Conservation (phyloP, 2,888 invertebrate genomes). For the Polyommatus iphigenia region DNA sequence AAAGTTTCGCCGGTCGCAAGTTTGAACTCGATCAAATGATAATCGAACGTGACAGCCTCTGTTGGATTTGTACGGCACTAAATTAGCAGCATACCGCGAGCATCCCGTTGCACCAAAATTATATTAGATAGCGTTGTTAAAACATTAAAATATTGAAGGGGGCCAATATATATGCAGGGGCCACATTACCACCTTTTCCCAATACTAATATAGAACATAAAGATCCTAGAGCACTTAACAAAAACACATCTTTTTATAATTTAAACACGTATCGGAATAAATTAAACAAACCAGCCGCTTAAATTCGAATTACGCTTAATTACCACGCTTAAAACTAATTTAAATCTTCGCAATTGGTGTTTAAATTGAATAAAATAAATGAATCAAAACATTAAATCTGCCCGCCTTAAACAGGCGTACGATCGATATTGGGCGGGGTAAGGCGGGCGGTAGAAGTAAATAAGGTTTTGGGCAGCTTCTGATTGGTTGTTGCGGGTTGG, state of each 20-base stretch:
- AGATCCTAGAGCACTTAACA: neutral
- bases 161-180: too few species aligned
- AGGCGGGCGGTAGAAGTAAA: conserved; percentile 71
- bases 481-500: conserved; percentile 56
- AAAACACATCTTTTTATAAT: neutral
- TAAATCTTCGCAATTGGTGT: conserved; percentile 44
- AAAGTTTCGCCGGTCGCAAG: too few species aligned
- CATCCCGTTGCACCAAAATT: too few species aligned
- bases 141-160: too few species aligned
- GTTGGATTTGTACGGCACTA: too few species aligned
- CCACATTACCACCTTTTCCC: too few species aligned
- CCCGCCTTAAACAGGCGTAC: conserved; percentile 76
- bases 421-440: conserved; percentile 72
- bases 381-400: conserved; percentile 78
- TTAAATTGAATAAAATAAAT: conserved; percentile 39
- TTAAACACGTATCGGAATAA: neutral
- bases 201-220: neutral
- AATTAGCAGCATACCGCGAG: too few species aligned
- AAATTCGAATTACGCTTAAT: conserved; percentile 30
- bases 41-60: too few species aligned
- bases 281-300: conserved; percentile 19
- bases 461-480: conserved; percentile 59
- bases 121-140: too few species aligned
- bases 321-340: conserved; percentile 39
- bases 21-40: too few species aligned